phyloP scores from a whole-genome alignment of 2,113 vertebrate genomes.

The Syngnathus floridae region DNA sequence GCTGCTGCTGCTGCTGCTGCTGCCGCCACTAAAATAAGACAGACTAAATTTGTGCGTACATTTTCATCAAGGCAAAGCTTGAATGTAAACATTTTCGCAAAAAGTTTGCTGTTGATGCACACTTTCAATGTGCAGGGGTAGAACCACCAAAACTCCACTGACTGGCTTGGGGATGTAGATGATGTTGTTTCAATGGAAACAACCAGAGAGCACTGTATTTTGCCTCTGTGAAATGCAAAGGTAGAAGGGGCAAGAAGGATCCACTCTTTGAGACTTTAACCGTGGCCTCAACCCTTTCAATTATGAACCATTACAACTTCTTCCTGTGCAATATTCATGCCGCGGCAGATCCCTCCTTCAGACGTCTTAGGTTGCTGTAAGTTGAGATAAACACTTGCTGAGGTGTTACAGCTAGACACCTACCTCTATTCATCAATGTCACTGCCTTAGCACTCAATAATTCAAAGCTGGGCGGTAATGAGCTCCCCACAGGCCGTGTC shows the following conservation, averaged over 20 bases:
- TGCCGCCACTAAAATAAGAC: too few relatives aligned
- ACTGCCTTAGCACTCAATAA: slow-evolving; percentile 64
- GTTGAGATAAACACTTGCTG: slow-evolving; percentile 67
- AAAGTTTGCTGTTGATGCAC: not conserved
- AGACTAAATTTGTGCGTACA: not conserved
- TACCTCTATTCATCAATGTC: slow-evolving; percentile 58
- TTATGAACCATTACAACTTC: slow-evolving; percentile 64
- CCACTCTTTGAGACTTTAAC: slow-evolving; percentile 19
- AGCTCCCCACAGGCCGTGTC: slow-evolving; percentile 66
- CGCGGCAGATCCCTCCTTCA: slow-evolving; percentile 38
- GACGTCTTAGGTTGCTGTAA: slow-evolving; percentile 62
- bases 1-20: too few relatives aligned
- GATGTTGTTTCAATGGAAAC: slow-evolving; percentile 11
- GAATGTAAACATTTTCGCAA: not conserved
- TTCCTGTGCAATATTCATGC: slow-evolving; percentile 58
- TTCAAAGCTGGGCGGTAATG: slow-evolving; percentile 71
- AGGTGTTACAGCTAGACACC: slow-evolving; percentile 58
- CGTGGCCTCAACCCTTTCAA: slow-evolving; percentile 50
- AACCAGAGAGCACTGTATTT: not conserved
- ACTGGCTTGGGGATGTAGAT: not conserved
- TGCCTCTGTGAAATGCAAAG: not conserved
- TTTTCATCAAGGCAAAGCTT: not conserved
- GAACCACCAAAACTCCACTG: slow-evolving; percentile 5
- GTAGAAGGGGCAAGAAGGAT: slow-evolving; percentile 6
- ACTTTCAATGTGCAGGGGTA: not conserved